Percentiles rank a stretch among this genome's conserved stretches.
Conservation (phyloP, 2,113 vertebrate species). For the Taurulus bubalis region DNA sequence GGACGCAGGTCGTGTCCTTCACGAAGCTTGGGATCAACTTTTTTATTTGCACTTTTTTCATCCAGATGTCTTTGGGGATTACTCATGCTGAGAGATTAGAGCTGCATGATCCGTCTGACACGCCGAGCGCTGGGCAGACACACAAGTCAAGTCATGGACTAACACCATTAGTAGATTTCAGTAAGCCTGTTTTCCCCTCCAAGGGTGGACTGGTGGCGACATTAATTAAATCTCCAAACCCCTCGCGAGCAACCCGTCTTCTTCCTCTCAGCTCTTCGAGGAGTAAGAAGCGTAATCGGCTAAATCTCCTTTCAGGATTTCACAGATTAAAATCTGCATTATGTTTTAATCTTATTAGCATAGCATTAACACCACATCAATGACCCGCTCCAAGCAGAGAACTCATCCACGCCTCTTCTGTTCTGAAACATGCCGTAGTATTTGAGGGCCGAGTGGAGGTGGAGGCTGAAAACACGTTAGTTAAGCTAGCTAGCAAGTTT, state of each 20-base stretch:
- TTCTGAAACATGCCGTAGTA: too few species aligned
- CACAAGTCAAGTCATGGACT: conserved; percentile 71
- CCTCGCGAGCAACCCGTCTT: conserved; percentile 41
- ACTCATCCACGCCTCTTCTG: background rate
- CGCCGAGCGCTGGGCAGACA: conserved; percentile 55
- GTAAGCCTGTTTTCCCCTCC: conserved; percentile 63
- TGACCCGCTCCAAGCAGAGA: conserved; percentile 50
- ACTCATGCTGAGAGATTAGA: conserved; percentile 76
- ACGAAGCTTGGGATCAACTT: conserved; percentile 56
- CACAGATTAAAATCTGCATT: conserved; percentile 58
- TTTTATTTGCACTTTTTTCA: conserved; percentile 36
- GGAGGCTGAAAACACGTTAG: too few species aligned
- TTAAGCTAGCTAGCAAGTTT: too few species aligned
- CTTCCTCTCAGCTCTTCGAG: conserved; percentile 29
- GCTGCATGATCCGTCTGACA: conserved; percentile 63
- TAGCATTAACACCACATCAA: conserved; percentile 59
- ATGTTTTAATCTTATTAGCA: conserved; percentile 71
- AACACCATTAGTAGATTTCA: conserved; percentile 77
- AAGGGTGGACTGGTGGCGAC: conserved; percentile 65
- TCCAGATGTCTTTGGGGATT: conserved; percentile 77
- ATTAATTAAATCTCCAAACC: conserved; percentile 73
- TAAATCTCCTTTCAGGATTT: conserved; percentile 48
- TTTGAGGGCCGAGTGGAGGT: too few species aligned
- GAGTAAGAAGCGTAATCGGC: conserved; percentile 34
- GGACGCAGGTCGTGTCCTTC: conserved; percentile 50